phyloP scores from a whole-genome alignment of 2,888 invertebrate species.

The Lasioglossum morio region DNA sequence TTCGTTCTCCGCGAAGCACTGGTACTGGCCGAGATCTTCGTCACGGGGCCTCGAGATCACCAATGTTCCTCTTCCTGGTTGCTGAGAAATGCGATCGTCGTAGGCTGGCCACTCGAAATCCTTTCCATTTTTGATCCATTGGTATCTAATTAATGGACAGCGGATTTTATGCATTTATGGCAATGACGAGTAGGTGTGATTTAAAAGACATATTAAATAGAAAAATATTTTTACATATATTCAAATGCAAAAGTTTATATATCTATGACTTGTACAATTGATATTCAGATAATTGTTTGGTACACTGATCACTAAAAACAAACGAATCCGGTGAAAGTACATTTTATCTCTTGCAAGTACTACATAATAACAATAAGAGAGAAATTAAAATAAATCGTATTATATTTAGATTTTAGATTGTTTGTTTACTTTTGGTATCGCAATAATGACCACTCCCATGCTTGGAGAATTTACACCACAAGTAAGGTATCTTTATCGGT shows the following conservation, averaged over 20 bases:
- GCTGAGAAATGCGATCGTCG: conserved; percentile 97
- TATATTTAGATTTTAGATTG: not conserved
- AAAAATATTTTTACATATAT: not conserved
- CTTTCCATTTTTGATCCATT: conserved; percentile 98
- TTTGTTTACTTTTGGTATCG: conserved; percentile 29
- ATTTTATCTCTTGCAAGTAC: not conserved
- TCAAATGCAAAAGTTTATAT: too few relatives aligned
- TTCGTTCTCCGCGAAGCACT: conserved; percentile 97
- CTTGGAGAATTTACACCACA: conserved; percentile 50
- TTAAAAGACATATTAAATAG: not conserved
- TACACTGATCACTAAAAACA: not conserved
- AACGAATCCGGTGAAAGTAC: not conserved
- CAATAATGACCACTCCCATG: conserved; percentile 69
- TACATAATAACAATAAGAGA: not conserved
- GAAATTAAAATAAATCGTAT: not conserved
- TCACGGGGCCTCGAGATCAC: conserved; percentile 95
- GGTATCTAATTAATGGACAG: conserved; percentile 87
- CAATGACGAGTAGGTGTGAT: too few relatives aligned
- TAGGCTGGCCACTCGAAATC: conserved; percentile 97
- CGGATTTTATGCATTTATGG: too few relatives aligned
- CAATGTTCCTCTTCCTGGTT: conserved; percentile 96
- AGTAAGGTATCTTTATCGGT: conserved; percentile 75
- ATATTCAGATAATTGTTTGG: not conserved
- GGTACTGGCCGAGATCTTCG: conserved; percentile 97
- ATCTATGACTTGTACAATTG: not conserved